Evolutionary conservation across 2,888 invertebrate genomes (phyloP).

Genomic region (Chrysolina americana): DNA sequence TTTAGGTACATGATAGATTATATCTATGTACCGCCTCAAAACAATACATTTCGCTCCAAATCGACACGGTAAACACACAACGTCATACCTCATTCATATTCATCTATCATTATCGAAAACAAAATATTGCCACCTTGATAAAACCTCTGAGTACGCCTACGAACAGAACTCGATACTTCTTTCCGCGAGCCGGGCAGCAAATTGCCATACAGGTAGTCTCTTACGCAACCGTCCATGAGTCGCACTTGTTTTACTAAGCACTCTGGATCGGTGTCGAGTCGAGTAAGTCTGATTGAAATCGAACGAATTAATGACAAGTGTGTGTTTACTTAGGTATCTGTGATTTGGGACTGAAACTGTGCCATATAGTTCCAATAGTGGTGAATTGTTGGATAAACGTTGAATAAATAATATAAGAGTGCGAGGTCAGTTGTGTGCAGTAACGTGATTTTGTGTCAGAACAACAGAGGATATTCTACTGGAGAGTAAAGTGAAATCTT

Average conservation of each 20-base stretch:
- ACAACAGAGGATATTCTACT: not conserved
- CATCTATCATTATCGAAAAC: slow-evolving; percentile 16
- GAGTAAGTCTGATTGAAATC: not conserved
- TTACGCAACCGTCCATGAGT: slow-evolving; percentile 54
- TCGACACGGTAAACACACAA: not conserved
- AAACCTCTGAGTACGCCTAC: slow-evolving; percentile 45
- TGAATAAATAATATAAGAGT: not conserved
- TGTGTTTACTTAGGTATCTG: not conserved
- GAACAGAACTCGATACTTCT: slow-evolving; percentile 52
- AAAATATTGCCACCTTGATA: slow-evolving; percentile 37
- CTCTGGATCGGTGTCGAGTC: slow-evolving; percentile 9
- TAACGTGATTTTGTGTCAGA: not conserved
- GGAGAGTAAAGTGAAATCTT: not conserved
- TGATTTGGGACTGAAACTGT: not conserved
- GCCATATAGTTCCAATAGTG: not conserved
- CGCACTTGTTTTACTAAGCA: slow-evolving; percentile 48
- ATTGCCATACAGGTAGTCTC: slow-evolving; percentile 58
- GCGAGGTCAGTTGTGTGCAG: not conserved
- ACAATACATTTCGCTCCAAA: not conserved
- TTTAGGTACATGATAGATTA: no score
- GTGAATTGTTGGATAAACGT: not conserved
- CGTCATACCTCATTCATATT: slow-evolving; percentile 13
- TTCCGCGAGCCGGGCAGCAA: slow-evolving; percentile 55
- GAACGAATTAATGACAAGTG: not conserved
- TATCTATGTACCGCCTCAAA: no score